Conservation (phyloP, 2,888 invertebrate species). For the Nemurella pictetii region DNA sequence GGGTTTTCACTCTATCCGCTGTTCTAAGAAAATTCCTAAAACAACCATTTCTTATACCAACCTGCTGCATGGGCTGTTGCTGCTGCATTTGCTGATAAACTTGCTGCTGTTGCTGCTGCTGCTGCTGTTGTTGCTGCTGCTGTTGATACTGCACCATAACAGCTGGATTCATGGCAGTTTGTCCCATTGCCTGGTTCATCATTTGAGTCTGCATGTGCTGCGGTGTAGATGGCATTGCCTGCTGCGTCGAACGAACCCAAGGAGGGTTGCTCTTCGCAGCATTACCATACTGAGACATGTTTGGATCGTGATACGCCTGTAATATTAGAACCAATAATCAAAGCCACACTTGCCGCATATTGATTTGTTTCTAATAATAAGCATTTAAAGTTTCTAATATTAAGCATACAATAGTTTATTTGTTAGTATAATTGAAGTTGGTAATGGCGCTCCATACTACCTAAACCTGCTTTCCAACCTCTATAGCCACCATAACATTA, state of each 20-base stretch:
- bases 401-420: no score
- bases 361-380: no score
- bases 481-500: no score
- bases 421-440: no score
- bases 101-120: conserved; percentile 62
- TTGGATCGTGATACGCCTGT: neutral
- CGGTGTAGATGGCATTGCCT: conserved; percentile 40
- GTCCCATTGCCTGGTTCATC: conserved; percentile 66
- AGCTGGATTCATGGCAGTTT: conserved; percentile 63
- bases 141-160: conserved; percentile 73
- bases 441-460: no score
- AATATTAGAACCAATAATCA: neutral
- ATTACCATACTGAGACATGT: conserved; percentile 43
- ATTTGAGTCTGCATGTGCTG: conserved; percentile 66
- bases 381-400: no score
- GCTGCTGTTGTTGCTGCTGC: conserved; percentile 61
- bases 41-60: no score
- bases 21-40: no score
- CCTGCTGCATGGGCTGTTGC: conserved; percentile 66
- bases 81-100: conserved; percentile 67
- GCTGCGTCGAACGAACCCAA: conserved; percentile 48
- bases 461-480: no score
- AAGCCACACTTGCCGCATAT: neutral
- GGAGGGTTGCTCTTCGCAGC: conserved; percentile 71
- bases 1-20: no score